These are phyloP conservation scores for Hypsopygia costalis DNA, from an alignment of 2,888 invertebrate genomes.

Conservation along the genomic window DNA sequence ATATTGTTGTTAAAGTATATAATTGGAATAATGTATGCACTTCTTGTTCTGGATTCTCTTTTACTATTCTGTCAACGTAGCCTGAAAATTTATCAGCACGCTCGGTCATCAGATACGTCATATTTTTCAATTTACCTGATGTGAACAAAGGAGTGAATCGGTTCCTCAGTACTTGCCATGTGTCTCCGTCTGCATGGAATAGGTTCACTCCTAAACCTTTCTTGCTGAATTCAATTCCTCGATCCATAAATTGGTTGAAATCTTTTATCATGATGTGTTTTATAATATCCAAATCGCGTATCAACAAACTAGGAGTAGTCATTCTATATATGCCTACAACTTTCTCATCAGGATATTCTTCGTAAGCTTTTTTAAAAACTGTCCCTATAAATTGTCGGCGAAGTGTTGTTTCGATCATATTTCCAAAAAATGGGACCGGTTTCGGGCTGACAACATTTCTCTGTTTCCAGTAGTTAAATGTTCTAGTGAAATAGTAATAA, in stretches of 20 bases:
- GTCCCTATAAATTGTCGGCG: constrained; percentile 24
- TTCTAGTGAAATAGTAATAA: neutral
- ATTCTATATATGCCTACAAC: constrained; percentile 46
- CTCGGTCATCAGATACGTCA: constrained; percentile 42
- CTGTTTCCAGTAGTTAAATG: neutral
- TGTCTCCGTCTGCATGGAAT: constrained; percentile 43
- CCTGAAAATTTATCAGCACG: constrained; percentile 34
- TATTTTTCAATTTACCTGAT: constrained; percentile 50
- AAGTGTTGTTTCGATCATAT: constrained; percentile 29
- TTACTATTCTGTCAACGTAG: constrained; percentile 20
- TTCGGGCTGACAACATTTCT: constrained; percentile 20
- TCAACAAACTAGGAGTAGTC: constrained; percentile 37
- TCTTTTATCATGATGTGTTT: constrained; percentile 28
- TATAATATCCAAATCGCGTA: constrained; percentile 45
- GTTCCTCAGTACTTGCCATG: constrained; percentile 41
- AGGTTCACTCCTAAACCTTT: constrained; percentile 42
- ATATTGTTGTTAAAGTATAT: constrained; percentile 38
- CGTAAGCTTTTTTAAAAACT: constrained; percentile 35
- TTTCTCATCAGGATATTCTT: constrained; percentile 39
- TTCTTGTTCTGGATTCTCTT: constrained; percentile 26
- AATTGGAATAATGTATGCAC: constrained; percentile 31
- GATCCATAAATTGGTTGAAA: constrained; percentile 41
- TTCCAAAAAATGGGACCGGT: constrained; percentile 42
- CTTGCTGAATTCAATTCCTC: constrained; percentile 41
- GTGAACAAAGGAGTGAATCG: constrained; percentile 50